Conservation (phyloP, 2,113 vertebrate genomes). For the Ctenodactylus gundi region DNA sequence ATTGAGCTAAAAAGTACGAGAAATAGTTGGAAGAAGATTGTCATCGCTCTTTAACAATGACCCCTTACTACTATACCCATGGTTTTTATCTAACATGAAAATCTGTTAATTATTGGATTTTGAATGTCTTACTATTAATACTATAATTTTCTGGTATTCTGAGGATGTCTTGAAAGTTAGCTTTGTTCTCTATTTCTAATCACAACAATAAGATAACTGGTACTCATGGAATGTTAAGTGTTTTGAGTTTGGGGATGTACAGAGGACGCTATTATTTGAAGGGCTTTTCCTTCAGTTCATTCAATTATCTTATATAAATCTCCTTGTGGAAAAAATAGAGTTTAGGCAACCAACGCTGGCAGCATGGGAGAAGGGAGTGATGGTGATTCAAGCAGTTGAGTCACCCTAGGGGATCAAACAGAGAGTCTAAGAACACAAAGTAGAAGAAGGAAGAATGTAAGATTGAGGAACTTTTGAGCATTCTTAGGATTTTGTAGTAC, state of each 20-base stretch:
- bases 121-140: not conserved
- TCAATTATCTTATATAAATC: no score
- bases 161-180: not conserved
- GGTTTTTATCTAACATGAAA: not conserved
- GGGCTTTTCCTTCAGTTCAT: no score
- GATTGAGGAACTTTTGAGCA: not conserved
- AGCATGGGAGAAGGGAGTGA: not conserved
- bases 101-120: slow-evolving; percentile 40
- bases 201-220: not conserved
- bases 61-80: not conserved
- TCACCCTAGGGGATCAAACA: not conserved
- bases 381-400: not conserved
- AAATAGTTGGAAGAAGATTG: slow-evolving; percentile 54
- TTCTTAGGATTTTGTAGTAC: not conserved
- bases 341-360: not conserved
- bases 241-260: slow-evolving; percentile 12
- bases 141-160: slow-evolving; percentile 6
- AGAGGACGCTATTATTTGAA: not conserved
- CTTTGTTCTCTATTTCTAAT: slow-evolving; percentile 30
- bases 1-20: slow-evolving; percentile 59
- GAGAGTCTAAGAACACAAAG: not conserved
- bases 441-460: not conserved
- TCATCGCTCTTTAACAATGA: slow-evolving; percentile 25
- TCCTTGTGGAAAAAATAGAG: not conserved
- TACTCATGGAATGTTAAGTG: not conserved